phyloP scores from a whole-genome alignment of 2,888 invertebrate species.

The Scaeva pyrastri region DNA sequence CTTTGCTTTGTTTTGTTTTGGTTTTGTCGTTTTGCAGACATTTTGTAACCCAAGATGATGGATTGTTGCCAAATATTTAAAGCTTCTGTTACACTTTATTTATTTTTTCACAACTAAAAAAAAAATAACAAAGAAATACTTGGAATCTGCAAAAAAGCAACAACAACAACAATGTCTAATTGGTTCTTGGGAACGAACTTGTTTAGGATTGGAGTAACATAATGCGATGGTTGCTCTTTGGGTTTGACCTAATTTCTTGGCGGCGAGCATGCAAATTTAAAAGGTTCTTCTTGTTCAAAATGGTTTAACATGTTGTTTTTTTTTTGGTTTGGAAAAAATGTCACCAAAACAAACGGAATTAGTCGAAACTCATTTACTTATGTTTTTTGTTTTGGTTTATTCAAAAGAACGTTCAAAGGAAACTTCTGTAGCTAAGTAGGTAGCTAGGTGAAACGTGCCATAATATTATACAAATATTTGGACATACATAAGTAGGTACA shows the following conservation, averaged over 20 bases:
- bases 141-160: conserved; percentile 2
- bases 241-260: conserved; percentile 46
- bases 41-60: conserved; percentile 51
- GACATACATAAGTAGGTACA: conserved; percentile 19
- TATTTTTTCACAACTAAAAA: conserved; percentile 22
- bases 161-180: neutral
- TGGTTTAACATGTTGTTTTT: conserved; percentile 5
- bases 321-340: conserved; percentile 2
- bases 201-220: neutral
- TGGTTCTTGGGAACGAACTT: conserved; percentile 50
- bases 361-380: conserved; percentile 17
- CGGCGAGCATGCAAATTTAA: neutral
- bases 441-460: conserved; percentile 13
- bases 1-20: conserved; percentile 31
- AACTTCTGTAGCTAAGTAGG: neutral
- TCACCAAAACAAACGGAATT: neutral
- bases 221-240: neutral
- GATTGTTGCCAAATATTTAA: conserved; percentile 50
- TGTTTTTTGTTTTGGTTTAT: conserved; percentile 13
- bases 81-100: conserved; percentile 51
- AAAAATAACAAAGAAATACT: conserved; percentile 31
- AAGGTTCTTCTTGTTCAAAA: neutral
- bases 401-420: neutral
- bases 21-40: conserved; percentile 12
- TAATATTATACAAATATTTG: conserved; percentile 20